phyloP scores from a whole-genome alignment of 53 echinoderm and acorn worm species.

The Temnopleurus reevesii region DNA sequence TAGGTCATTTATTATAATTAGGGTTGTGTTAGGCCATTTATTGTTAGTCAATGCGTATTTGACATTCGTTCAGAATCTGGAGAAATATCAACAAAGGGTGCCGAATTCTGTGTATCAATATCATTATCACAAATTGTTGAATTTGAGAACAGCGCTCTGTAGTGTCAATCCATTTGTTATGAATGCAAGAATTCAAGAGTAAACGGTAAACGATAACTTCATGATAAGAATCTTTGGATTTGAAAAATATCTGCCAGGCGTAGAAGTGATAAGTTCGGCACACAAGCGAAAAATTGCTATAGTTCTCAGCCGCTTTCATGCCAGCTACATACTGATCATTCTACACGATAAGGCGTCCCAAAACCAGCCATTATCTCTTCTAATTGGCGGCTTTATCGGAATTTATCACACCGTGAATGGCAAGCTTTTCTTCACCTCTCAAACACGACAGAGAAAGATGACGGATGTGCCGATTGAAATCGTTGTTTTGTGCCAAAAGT shows the following conservation, averaged over 20 bases:
- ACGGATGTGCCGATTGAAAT: conserved; percentile 25
- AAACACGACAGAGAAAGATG: neutral
- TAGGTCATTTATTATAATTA: too few relatives aligned
- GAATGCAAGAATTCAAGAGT: neutral
- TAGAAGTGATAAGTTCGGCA: conserved; percentile 4
- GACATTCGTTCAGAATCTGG: too few relatives aligned
- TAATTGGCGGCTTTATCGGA: conserved; percentile 38
- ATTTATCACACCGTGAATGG: conserved; percentile 2
- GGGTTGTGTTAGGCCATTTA: too few relatives aligned
- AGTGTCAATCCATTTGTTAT: neutral
- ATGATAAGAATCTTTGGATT: neutral
- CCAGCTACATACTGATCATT: conserved; percentile 1
- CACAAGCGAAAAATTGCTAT: conserved; percentile 32
- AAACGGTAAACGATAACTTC: neutral
- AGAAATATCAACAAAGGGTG: too few relatives aligned
- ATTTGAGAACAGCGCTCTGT: neutral
- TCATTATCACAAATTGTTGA: neutral
- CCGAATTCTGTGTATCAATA: too few relatives aligned
- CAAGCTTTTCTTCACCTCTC: neutral
- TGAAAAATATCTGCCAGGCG: neutral
- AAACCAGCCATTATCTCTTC: conserved; percentile 16
- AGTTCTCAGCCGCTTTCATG: neutral
- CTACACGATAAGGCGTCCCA: neutral
- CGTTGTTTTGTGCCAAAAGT: conserved; percentile 8
- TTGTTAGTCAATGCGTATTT: too few relatives aligned